Evolutionary conservation across 2,113 vertebrate genomes (phyloP), one percentile per base, ranked within the genome.

Genomic region (Gila orcuttii): DNA sequence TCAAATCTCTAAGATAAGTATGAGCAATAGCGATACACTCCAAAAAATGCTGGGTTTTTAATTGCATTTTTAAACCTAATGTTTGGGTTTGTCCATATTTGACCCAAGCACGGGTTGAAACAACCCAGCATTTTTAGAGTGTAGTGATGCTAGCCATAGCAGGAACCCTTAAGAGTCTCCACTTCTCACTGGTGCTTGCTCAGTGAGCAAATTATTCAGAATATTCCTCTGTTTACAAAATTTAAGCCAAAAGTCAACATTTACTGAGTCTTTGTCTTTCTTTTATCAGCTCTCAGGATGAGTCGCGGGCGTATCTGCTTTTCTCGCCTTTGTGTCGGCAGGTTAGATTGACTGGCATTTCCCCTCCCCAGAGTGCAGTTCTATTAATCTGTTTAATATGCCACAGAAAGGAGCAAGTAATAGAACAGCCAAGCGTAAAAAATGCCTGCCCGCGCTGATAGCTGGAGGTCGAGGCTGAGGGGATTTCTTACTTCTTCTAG

Each of bases 311-410:
- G 79, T 88, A 76, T 88, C 82, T 83, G 33, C 85, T 90, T 91
- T 87, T 87, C 83, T 78, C 57, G 82, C 80, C 55, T 87, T 85
- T 86, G 79, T 89, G 87, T 91, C 90, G 90, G 25, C 68, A 6
- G 78, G 0, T 76, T 33, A 91, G 86, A 87, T 88, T 90, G 92
- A 92, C 4, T 9, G 89, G 84, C 88, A 52, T 57, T 91, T 91
- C 85, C 87, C 52, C 71, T 92, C 92, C 91, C 91, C 86, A 73
- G 87, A 33, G 90, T 90, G 87, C 87, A 31, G 79, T 91, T 83
- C 87, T 89, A 90, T 94, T 91, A 91, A 93, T 95, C 90, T 93
- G 90, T 91, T 95, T 93, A 94, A 94, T 92, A 89, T 90, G 89
- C 90, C 88, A 57, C 91, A 89, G 92, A 92, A 87, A 88, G 87